phyloP scores from a whole-genome alignment of 2,113 vertebrate species.

The Urocynchramus pylzowi region DNA sequence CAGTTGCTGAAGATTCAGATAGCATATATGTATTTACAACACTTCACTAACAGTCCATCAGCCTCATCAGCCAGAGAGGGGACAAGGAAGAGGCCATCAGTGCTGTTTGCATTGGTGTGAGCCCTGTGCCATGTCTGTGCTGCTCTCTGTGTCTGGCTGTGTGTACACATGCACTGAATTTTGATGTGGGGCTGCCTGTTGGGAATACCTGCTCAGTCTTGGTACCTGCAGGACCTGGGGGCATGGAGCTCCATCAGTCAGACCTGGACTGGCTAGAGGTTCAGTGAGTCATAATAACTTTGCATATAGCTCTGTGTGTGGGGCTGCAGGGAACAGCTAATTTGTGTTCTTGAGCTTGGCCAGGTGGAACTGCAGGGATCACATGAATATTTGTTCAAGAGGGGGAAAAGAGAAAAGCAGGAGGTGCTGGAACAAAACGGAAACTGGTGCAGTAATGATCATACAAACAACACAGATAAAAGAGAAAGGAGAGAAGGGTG shows the following conservation, averaged over 20 bases:
- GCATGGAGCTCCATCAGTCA: background rate
- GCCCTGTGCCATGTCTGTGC: background rate
- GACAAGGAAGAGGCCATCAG: fast-evolving
- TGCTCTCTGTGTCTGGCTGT: background rate
- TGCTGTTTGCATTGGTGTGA: background rate
- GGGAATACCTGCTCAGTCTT: background rate
- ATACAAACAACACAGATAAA: background rate
- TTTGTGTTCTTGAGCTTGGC: background rate
- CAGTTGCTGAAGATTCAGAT: background rate
- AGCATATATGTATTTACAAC: background rate
- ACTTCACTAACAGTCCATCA: background rate
- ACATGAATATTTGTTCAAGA: background rate
- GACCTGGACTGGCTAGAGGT: background rate
- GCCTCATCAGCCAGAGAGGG: background rate
- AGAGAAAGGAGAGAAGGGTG: background rate
- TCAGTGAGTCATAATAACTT: background rate
- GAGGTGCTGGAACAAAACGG: background rate
- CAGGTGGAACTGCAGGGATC: background rate
- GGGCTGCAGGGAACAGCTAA: background rate
- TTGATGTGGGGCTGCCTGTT: fast-evolving
- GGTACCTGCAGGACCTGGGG: background rate
- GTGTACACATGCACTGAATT: background rate
- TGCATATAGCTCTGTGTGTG: background rate
- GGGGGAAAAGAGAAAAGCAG: background rate
- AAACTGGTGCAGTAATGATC: background rate